Evolutionary conservation across 2,888 invertebrate species (phyloP), one percentile per base, ranked within the genome.

Genomic region (Sepioteuthis lessoniana): DNA sequence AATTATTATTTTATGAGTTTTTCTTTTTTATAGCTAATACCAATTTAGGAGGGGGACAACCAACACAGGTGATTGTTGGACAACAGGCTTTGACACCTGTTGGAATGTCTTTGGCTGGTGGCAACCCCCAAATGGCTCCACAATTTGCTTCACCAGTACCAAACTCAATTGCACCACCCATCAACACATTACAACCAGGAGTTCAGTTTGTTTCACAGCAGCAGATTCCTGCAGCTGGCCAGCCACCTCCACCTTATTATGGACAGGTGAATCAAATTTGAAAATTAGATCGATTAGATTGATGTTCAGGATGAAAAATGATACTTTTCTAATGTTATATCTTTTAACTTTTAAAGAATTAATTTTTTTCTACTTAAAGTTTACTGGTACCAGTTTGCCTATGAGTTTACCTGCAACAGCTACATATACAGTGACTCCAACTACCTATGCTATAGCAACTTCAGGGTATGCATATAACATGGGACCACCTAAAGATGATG

Each of bases 401-500:
- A 93, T 93, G 55, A 93, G 93, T 35, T 50, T 93, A 38, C 55
- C 93, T 35, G 93, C 93, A 21, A 55, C 55, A n/a, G 55, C 55
- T 16, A 60, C 60, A 16, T 50, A 60, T 19, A 60, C 93, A 25
- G 55, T 60, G n/a, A 55, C 60, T 93, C 93, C 93, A 28, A 60
- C 93, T 13, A 93, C 93, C 21, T 93, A 93, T 50, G 60, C 93
- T 38, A 60, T 93, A 31, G 55, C 93, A 93, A 93, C 55, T 50
- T 50, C 93, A 60, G 93, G 93, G 37, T 93, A 93, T 60, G 60
- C 93, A n/a, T 93, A 93, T 60, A 93, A 50, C 31, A 50, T 93
- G 21, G 93, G 93, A 35, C 93, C 93, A 55, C 37, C 60, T 31
- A 93, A 93, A 60, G 93, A 93, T 25, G 93, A 93, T 50, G 47